Conservation (phyloP, 2,113 vertebrate species). For the Scomber japonicus region DNA sequence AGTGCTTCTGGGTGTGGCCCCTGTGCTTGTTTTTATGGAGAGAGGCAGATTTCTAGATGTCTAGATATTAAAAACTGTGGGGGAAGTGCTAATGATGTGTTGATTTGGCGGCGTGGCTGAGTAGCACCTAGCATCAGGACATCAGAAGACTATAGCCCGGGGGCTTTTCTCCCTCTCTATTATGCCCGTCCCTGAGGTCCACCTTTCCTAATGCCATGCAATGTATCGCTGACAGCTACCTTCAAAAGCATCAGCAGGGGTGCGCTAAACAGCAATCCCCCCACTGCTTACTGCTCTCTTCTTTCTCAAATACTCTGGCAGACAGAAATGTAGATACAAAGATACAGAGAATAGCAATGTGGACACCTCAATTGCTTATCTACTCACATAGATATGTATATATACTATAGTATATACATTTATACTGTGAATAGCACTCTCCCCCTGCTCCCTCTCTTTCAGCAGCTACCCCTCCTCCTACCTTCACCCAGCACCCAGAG, state of each 20-base stretch:
- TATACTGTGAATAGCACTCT: slow-evolving; percentile 32
- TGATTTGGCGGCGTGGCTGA: slow-evolving; percentile 42
- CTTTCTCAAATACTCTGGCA: slow-evolving; percentile 29
- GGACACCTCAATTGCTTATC: slow-evolving; percentile 15
- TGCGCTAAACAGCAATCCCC: slow-evolving; percentile 53
- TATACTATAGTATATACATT: not conserved
- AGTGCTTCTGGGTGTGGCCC: slow-evolving; percentile 71
- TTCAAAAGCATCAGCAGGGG: slow-evolving; percentile 70
- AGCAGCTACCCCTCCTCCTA: slow-evolving; percentile 41
- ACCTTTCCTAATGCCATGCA: slow-evolving; percentile 72
- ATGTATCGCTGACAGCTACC: slow-evolving; percentile 69
- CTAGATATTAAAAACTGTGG: slow-evolving; percentile 59
- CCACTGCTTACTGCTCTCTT: slow-evolving; percentile 24
- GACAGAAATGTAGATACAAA: slow-evolving; percentile 21
- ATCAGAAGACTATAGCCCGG: slow-evolving; percentile 47
- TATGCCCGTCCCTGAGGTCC: slow-evolving; percentile 68
- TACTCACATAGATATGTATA: slow-evolving; percentile 7
- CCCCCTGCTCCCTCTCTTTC: slow-evolving; percentile 28
- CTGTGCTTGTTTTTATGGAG: slow-evolving; percentile 42
- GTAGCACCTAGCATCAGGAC: slow-evolving; percentile 69
- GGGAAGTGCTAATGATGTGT: slow-evolving; percentile 59
- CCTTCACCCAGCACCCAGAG: slow-evolving; percentile 58
- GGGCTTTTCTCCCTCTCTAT: slow-evolving; percentile 64
- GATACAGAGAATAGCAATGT: slow-evolving; percentile 1
- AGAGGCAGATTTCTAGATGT: slow-evolving; percentile 49